Evolutionary conservation across 2,797 vertebrate species (phyloP).

Genomic region (Onychomys arenicola): DNA sequence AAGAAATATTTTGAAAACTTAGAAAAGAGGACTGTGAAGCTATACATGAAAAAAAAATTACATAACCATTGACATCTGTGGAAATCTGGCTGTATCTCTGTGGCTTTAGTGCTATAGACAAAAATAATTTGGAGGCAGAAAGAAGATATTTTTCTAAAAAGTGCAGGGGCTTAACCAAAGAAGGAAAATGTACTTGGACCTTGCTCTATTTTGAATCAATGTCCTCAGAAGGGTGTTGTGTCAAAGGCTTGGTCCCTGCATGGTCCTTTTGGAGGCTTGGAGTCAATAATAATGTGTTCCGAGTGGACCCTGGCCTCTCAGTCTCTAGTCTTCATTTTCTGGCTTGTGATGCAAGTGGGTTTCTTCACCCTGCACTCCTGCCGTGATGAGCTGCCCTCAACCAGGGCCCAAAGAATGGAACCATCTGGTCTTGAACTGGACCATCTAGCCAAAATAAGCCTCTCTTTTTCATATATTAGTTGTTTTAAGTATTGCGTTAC

Average conservation of each 20-base stretch:
- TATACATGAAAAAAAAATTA: conserved; percentile 13
- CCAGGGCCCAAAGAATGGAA: background rate
- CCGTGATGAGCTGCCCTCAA: background rate
- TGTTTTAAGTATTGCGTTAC: background rate
- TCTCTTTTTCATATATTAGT: background rate
- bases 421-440: background rate
- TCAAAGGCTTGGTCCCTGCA: background rate
- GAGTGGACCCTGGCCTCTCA: too few species aligned
- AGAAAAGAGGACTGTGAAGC: conserved; percentile 30
- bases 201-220: background rate
- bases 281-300: background rate
- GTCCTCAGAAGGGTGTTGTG: background rate
- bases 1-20: background rate
- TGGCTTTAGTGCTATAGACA: background rate
- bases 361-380: background rate
- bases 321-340: background rate
- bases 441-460: background rate
- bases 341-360: background rate
- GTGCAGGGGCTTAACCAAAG: background rate
- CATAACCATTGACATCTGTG: conserved; percentile 23
- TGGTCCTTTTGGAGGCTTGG: background rate
- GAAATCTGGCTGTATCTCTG: conserved; percentile 29
- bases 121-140: conserved; percentile 66
- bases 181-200: conserved; percentile 1
- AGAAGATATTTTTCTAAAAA: background rate